Evolutionary conservation across 2,888 invertebrate genomes (phyloP), one percentile per base, ranked within the genome.

Genomic region (Temnothorax rugatulus): DNA sequence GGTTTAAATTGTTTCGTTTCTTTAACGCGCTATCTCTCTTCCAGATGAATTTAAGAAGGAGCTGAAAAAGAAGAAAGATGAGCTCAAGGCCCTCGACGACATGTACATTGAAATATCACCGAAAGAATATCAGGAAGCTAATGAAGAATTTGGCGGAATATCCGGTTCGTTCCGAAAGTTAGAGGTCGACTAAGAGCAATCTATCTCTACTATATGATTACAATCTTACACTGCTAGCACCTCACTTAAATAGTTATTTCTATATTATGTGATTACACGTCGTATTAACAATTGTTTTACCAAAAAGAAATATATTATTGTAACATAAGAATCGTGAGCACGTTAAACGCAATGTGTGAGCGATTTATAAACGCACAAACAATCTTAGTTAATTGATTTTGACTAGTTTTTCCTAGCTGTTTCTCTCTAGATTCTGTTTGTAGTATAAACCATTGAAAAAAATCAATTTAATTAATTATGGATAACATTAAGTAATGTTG

Each of bases 151-250:
- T 74, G 97, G 96, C 86, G 97, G 97, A 2, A 96, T 98, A 71
- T 97, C 97, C 86, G 98, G 98, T 34, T 97, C 97, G 82, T 98
- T 98, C 95, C 97, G 98, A 93, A 98, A 97, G 95, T 95, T 98
- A 83, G 97, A 97, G 94, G 96, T 98, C 84, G 98, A 98, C 95
- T 98, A 96, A 95, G 7, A 18, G 11, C 38, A 25, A 25, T 29
- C 11, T n/a, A n/a, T 44, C 25, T 83, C 34, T n/a, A 21, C 11
- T 75, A 44, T 75, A 44, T 21, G 21, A 52, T 50, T 34, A 11
- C 25, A 41, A 52, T 4, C 2, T 52, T 54, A 5, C 2, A 4
- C 66, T 54, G 8, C 18, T 11, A 52, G 47, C 41, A 69, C n/a
- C 13, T 68, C 34, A 59, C 25, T 47, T 82, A 38, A 29, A 52